Evolutionary conservation across 2,888 invertebrate species (phyloP).

Genomic region (Oeneis ivallda): DNA sequence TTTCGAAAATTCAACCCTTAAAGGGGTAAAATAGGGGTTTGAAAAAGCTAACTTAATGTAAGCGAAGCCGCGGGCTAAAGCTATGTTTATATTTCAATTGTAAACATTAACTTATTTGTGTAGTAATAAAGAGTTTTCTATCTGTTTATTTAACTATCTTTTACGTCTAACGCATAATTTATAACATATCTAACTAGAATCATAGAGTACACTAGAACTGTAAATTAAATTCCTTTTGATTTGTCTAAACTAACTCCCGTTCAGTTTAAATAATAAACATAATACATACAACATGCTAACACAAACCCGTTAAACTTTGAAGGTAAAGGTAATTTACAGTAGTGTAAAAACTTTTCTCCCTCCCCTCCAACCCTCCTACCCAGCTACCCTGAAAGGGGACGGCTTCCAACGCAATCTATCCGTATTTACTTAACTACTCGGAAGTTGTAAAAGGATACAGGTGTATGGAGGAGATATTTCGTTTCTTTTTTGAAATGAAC

Average conservation of each 20-base stretch:
- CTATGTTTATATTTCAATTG: no score
- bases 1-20: no score
- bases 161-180: neutral
- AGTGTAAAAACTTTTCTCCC: slow-evolving; percentile 27
- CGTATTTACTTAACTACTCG: slow-evolving; percentile 14
- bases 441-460: slow-evolving; percentile 10
- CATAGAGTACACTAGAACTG: neutral
- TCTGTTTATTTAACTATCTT: no score
- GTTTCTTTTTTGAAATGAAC: no score
- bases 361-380: neutral
- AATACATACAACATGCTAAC: slow-evolving; percentile 8
- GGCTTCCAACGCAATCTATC: slow-evolving; percentile 14
- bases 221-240: slow-evolving; percentile 11
- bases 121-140: no score
- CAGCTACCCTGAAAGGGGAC: neutral
- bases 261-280: slow-evolving; percentile 18
- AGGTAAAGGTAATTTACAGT: slow-evolving; percentile 26
- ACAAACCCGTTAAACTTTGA: slow-evolving; percentile 24
- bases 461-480: neutral
- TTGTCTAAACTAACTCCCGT: slow-evolving; percentile 4
- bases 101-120: no score
- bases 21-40: no score
- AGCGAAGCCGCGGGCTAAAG: no score
- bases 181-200: no score
- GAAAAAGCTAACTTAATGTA: no score